Evolutionary conservation across 2,113 vertebrate genomes (phyloP).

Genomic region (Ailurus styani): DNA sequence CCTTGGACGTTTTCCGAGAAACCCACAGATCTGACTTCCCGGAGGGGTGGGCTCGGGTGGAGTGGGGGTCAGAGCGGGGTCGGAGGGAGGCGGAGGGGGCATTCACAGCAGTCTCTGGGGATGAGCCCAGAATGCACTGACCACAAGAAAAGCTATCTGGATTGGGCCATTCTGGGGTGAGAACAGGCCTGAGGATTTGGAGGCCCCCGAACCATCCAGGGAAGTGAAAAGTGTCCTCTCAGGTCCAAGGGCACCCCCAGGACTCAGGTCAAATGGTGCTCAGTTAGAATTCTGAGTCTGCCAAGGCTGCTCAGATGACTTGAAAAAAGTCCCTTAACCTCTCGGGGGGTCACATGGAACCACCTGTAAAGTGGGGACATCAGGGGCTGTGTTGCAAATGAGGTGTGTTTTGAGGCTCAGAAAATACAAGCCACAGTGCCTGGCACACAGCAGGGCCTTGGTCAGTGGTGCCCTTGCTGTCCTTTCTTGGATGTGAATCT

Average conservation of each 20-base stretch:
- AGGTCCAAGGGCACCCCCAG: neutral
- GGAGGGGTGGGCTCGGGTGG: neutral
- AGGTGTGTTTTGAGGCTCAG: neutral
- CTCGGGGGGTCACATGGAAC: neutral
- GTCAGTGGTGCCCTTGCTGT: neutral
- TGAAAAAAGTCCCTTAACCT: neutral
- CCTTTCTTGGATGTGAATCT: neutral
- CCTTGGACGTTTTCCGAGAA: slow-evolving; percentile 1
- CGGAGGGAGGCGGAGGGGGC: neutral
- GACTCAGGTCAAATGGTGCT: neutral
- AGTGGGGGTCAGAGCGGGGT: neutral
- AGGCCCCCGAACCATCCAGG: neutral
- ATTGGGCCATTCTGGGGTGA: neutral
- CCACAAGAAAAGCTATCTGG: neutral
- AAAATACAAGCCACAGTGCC: neutral
- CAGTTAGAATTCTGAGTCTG: neutral
- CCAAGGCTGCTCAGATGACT: neutral
- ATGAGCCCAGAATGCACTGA: neutral
- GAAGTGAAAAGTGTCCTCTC: neutral
- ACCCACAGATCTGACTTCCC: neutral
- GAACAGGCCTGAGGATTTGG: neutral
- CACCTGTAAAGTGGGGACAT: neutral
- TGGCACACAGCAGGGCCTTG: neutral
- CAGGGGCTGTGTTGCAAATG: neutral
- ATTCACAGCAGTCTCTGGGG: neutral